phyloP scores from a whole-genome alignment of 1,140 invertebrate genomes.

The Drosophila sp. region DNA sequence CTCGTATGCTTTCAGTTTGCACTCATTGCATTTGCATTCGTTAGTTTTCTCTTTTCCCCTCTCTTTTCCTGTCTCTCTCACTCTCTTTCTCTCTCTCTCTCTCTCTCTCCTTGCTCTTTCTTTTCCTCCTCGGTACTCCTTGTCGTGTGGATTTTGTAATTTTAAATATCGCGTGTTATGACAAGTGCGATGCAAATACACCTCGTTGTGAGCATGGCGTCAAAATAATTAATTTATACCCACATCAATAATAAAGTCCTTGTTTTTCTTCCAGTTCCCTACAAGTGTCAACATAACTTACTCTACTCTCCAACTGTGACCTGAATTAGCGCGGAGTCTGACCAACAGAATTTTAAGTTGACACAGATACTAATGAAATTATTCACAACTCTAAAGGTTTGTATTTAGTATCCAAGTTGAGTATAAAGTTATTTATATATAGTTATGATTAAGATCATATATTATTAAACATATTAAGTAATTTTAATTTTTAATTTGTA shows the following conservation, averaged over 20 bases:
- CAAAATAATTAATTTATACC: slow-evolving; percentile 46
- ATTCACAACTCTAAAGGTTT: too few relatives aligned
- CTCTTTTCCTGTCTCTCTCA: neutral
- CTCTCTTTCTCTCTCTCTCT: neutral
- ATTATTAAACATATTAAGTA: too few relatives aligned
- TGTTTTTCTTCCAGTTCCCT: neutral
- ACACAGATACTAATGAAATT: too few relatives aligned
- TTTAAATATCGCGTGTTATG: slow-evolving; percentile 58
- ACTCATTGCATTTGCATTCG: slow-evolving; percentile 26
- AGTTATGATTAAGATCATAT: too few relatives aligned
- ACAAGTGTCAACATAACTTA: too few relatives aligned
- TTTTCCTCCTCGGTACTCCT: too few relatives aligned
- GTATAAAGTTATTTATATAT: too few relatives aligned
- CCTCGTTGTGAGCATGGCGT: neutral
- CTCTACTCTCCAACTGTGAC: too few relatives aligned
- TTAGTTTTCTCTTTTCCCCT: slow-evolving; percentile 8
- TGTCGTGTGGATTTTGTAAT: slow-evolving; percentile 59
- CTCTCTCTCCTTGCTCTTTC: neutral
- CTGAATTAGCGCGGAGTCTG: too few relatives aligned
- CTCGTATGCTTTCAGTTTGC: slow-evolving; percentile 65
- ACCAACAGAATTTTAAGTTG: too few relatives aligned
- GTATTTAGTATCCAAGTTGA: too few relatives aligned
- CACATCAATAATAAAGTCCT: neutral
- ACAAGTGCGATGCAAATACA: slow-evolving; percentile 45
- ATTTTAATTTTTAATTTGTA: too few relatives aligned